Base-by-base conservation (phyloP, 2,113 vertebrate genomes). In the Phoenicopterus ruber region DNA sequence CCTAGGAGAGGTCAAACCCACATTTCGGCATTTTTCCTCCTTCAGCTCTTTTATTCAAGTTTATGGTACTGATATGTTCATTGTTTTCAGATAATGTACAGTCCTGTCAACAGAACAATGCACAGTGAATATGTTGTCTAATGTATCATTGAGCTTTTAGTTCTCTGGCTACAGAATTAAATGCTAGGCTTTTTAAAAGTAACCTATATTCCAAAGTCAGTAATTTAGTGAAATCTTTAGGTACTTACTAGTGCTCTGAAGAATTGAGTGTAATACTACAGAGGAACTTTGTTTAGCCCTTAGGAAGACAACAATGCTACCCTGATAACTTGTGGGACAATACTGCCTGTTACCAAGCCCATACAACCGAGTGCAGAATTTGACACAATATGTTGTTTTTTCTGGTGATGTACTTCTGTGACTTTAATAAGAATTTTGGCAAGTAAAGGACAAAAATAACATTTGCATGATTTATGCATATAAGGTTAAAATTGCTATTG, bases 61-160 rank as follows among this genome's bases (percentile, higher is more conserved):
- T 96, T 94, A 86, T 93, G 55, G 26, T 94, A 88, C 90, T 96
- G 82, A 55, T 96, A 81, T 24, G 74, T 77, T 93, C 88, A 94
- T 97, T 96, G 95, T 96, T 93, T 96, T 94, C 86, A 92, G 66
- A 97, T 89, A 96, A 95, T 95, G 86, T 89, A 44, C 67, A 74
- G 71, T 95, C 88, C 92, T 94, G 71, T 95, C 13, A 16, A 77
- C 78, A 95, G 91, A 94, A 96, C 95, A 96, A 96, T 96, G 88
- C 83, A 97, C 96, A 97, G 94, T 94, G 88, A 94, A 92, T 94
- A 84, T 82, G 57, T 94, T 96, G 92, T 95, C 61, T 84, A 67
- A 67, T 72, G 61, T 62, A 54, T 86, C 83, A 82, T 65, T 88
- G 86, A 86, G 57, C 80, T 96, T 94, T 88, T 92, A 72, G 72